Conservation (phyloP, 2,888 invertebrate genomes). For the Clitarchus hookeri region DNA sequence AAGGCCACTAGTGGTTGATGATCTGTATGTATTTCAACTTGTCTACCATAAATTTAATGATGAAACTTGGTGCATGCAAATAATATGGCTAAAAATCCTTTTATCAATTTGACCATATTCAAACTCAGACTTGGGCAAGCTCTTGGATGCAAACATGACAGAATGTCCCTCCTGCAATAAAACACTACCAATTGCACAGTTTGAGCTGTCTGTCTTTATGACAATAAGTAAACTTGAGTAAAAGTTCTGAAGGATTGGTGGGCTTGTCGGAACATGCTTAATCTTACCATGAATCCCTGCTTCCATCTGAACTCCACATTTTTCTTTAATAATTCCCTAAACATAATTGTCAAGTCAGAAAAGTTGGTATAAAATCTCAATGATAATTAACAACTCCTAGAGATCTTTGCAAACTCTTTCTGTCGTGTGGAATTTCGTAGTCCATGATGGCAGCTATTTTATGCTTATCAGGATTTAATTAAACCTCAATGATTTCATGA, state of each 20-base stretch:
- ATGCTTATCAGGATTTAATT: background rate
- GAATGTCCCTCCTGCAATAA: no score
- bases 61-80: no score
- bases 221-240: no score
- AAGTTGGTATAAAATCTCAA: background rate
- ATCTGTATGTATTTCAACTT: no score
- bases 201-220: no score
- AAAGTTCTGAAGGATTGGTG: background rate
- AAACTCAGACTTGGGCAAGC: background rate
- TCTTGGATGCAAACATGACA: no score
- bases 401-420: background rate
- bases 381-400: background rate
- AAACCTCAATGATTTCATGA: background rate
- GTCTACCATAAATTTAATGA: no score
- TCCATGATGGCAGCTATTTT: background rate
- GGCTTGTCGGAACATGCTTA: background rate
- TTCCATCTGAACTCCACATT: background rate
- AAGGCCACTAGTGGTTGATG: no score
- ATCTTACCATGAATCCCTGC: background rate
- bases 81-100: background rate
- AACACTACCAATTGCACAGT: no score
- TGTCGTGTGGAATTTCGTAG: no score
- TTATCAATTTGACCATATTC: background rate
- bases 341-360: background rate
- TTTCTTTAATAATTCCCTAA: background rate